Evolutionary conservation across 2,113 vertebrate genomes (phyloP), one percentile per base, ranked within the genome.

Genomic region (Cariama cristata): DNA sequence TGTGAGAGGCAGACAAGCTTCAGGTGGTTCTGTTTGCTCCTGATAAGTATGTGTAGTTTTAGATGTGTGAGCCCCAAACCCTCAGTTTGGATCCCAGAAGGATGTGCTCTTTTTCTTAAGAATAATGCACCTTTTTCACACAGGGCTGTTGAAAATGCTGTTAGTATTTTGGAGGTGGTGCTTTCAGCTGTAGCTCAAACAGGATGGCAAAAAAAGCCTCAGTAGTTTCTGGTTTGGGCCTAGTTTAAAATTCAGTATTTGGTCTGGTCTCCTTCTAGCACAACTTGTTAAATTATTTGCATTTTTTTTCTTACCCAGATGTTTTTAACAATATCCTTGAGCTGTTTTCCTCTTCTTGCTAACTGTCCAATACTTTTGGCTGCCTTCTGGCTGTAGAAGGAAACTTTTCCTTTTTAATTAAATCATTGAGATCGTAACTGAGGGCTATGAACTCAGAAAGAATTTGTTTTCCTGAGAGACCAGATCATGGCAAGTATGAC

Each of bases 351-450:
- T 87, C 69, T 55, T 79, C 40, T 58, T 71, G 23, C 21, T 66
- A 63, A 52, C 77, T 96, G 81, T 69, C 87, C 85, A 33, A 38
- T 32, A 77, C 38, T 92, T 81, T 38, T 6, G 2, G 71, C 55
- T 80, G 80, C 87, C 90, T 97, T 33, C 93, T 81, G 92, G 92
- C 92, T 92, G 72, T 28, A 11, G 55, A 76, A 88, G 47, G 68
- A 63, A 72, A 76, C 85, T 79, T 95, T 88, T 93, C 79, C 77
- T 55, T 72, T 96, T 38, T 71, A 93, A 96, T 97, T 92, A 95
- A 97, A 92, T 96, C 93, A 88, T 26, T 23, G 59, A 68, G 90
- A 42, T 66, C 0, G 1, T 68, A 14, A 84, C 75, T 44, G 60
- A 84, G 50, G 82, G 59, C 75, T 64, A 23, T 0, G 38, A 86